Evolutionary conservation across 2,113 vertebrate genomes (phyloP).

Genomic region (Tetraodon nigroviridis): DNA sequence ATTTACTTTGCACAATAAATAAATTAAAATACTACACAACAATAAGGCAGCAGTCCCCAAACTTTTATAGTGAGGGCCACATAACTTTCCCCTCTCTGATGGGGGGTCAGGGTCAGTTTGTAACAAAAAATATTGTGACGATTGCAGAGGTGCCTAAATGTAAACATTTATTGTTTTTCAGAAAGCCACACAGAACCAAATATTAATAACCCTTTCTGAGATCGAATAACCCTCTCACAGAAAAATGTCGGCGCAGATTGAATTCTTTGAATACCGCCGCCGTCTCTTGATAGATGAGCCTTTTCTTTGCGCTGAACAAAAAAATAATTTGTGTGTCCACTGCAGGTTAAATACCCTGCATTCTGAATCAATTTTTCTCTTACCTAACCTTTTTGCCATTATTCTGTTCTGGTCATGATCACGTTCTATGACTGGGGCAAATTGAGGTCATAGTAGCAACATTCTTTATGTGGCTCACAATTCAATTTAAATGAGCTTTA

Average conservation of each 20-base stretch:
- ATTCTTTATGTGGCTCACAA: too few species aligned
- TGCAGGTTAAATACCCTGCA: slow-evolving; percentile 6
- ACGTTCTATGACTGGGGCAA: too few species aligned
- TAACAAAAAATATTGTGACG: slow-evolving; percentile 9
- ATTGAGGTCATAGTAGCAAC: too few species aligned
- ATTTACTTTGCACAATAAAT: too few species aligned
- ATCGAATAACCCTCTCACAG: slow-evolving; percentile 14
- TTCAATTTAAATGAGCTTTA: too few species aligned
- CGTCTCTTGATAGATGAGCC: slow-evolving; percentile 26
- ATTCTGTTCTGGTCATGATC: neutral
- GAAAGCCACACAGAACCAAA: slow-evolving; percentile 5
- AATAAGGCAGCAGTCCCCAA: too few species aligned
- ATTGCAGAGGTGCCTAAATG: too few species aligned
- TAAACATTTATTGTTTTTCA: slow-evolving; percentile 14
- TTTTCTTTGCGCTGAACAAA: slow-evolving; percentile 32
- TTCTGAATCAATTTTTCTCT: slow-evolving; percentile 7
- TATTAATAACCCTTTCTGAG: neutral
- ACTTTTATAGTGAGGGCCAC: too few species aligned
- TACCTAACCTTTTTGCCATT: slow-evolving; percentile 10
- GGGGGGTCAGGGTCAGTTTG: too few species aligned
- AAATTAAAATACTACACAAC: too few species aligned
- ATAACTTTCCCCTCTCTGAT: too few species aligned
- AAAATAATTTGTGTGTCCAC: slow-evolving; percentile 19
- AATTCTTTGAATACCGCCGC: slow-evolving; percentile 32
- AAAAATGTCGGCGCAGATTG: slow-evolving; percentile 16